These are phyloP conservation scores for Sceliomorpha sp. DNA, from an alignment of 2,888 invertebrate species.

Conservation along the genomic window DNA sequence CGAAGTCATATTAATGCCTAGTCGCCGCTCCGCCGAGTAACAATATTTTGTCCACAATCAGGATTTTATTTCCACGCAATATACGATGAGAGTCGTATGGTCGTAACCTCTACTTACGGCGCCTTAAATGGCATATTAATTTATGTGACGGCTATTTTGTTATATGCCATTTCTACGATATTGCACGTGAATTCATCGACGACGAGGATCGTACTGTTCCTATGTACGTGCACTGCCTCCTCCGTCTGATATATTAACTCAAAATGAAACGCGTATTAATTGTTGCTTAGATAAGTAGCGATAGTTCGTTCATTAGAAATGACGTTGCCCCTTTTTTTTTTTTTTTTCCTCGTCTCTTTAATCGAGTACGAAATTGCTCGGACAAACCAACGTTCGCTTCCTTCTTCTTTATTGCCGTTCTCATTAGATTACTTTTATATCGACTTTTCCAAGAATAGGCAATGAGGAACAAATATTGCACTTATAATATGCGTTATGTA, in stretches of 20 bases:
- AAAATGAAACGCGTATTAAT: constrained; percentile 9
- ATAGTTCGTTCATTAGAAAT: no score
- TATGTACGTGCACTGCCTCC: constrained; percentile 7
- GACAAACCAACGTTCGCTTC: no score
- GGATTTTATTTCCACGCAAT: constrained; percentile 36
- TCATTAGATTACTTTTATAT: no score
- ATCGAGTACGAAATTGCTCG: no score
- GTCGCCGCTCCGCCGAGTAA: constrained; percentile 14
- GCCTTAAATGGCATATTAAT: constrained; percentile 29
- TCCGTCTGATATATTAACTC: constrained; percentile 27
- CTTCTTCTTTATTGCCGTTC: no score
- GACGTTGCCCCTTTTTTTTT: no score
- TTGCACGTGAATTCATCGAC: constrained; percentile 21
- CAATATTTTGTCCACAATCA: constrained; percentile 47
- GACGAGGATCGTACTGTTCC: constrained; percentile 17
- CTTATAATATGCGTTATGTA: no score
- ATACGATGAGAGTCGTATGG: constrained; percentile 11
- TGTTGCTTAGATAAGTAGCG: no score
- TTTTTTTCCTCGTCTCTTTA: no score
- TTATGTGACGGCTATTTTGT: constrained; percentile 23
- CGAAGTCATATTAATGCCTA: constrained; percentile 44
- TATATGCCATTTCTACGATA: constrained; percentile 21
- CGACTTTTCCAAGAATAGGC: no score
- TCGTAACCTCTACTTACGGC: constrained; percentile 37
- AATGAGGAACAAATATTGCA: no score